These are phyloP conservation scores for Lymantria dispar DNA, from an alignment of 2,888 invertebrate species.

Conservation along the genomic window DNA sequence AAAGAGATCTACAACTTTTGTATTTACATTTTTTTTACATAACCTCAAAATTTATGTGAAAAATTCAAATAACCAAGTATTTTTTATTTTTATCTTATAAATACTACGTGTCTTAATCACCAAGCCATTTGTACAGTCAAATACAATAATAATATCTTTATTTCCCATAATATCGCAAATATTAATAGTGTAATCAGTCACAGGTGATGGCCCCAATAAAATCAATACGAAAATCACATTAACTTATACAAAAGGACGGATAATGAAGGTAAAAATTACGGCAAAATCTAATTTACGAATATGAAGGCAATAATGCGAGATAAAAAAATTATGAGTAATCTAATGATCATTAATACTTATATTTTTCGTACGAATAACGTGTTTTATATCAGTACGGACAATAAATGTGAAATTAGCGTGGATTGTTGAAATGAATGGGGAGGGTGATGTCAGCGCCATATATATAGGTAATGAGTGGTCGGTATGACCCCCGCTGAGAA, in stretches of 20 bases:
- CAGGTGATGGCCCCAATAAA: constrained; percentile 18
- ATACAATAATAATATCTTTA: too few relatives aligned
- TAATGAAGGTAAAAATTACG: constrained; percentile 10
- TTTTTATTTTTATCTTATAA: too few relatives aligned
- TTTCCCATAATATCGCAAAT: too few relatives aligned
- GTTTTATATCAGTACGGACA: constrained; percentile 21
- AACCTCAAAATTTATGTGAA: too few relatives aligned
- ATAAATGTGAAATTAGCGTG: constrained; percentile 47
- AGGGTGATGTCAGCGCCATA: constrained; percentile 48
- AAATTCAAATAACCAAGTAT: too few relatives aligned
- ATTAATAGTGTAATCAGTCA: not conserved
- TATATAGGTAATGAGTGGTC: constrained; percentile 50
- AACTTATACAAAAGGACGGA: not conserved
- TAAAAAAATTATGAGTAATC: constrained; percentile 21
- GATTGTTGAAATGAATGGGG: constrained; percentile 56
- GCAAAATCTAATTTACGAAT: constrained; percentile 20
- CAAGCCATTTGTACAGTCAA: too few relatives aligned
- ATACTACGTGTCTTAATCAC: too few relatives aligned
- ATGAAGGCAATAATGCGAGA: constrained; percentile 17
- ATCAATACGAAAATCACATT: constrained; percentile 21
- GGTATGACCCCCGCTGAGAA: constrained; percentile 32
- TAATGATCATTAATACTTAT: constrained; percentile 29
- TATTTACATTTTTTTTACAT: too few relatives aligned
- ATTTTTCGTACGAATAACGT: constrained; percentile 26
- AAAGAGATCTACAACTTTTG: too few relatives aligned